Conservation (phyloP, 1,140 invertebrate species). For the Ooceraea biroi region DNA sequence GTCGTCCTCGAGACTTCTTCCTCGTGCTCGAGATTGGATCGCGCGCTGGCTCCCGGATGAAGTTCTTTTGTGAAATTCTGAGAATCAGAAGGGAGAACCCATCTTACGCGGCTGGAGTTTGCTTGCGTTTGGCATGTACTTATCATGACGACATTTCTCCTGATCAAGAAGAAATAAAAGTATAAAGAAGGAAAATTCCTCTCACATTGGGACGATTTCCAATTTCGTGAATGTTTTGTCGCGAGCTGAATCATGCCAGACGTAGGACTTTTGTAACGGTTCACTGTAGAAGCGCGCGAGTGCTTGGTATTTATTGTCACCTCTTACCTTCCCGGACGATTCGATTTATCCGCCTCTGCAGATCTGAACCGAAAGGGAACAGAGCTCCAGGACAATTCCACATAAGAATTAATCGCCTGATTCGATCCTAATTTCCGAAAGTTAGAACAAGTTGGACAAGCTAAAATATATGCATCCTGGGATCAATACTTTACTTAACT, state of each 20-base stretch:
- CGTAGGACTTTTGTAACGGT: not conserved
- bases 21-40: conserved; percentile 32
- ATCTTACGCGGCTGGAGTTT: conserved; percentile 24
- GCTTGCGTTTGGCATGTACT: conserved; percentile 43
- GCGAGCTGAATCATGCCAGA: conserved; percentile 53
- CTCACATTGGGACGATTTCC: conserved; percentile 53
- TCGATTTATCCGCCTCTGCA: not conserved
- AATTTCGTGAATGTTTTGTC: conserved; percentile 62
- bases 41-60: conserved; percentile 32
- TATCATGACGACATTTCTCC: conserved; percentile 33
- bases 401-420: conserved; percentile 38
- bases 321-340: not conserved
- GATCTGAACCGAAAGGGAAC: not conserved
- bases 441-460: conserved; percentile 40
- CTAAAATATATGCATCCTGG: conserved; percentile 33
- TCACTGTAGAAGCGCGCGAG: conserved; percentile 7
- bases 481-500: conserved; percentile 42
- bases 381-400: not conserved
- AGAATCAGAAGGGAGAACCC: not conserved
- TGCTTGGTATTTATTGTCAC: conserved; percentile 38
- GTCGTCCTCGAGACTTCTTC: not conserved
- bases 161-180: conserved; percentile 44
- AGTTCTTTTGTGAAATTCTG: conserved; percentile 49
- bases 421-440: conserved; percentile 34
- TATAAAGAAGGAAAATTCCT: conserved; percentile 33